These are phyloP conservation scores for Trinorchestia longiramus DNA, from an alignment of 1,140 invertebrate species.

Conservation along the genomic window DNA sequence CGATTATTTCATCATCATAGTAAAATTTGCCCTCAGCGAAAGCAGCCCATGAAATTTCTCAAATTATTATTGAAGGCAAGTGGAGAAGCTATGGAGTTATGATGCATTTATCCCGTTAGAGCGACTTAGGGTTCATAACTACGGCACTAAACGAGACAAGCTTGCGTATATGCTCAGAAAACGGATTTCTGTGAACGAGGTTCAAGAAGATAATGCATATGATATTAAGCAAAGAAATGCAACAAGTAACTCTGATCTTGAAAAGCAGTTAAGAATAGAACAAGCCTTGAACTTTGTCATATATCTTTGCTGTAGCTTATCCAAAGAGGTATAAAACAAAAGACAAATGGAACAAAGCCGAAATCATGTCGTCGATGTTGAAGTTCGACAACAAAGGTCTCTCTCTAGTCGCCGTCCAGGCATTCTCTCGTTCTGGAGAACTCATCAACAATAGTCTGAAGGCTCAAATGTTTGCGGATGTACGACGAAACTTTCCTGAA, in stretches of 20 bases:
- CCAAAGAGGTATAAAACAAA: not conserved
- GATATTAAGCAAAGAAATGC: not conserved
- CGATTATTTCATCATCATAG: no score
- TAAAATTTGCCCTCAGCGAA: no score
- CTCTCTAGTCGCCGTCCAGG: not conserved
- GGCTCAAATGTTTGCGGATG: constrained; percentile 45
- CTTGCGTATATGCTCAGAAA: not conserved
- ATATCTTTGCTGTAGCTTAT: not conserved
- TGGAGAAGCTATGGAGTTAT: not conserved
- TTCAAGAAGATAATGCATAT: not conserved
- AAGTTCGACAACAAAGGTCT: constrained; percentile 1
- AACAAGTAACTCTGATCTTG: not conserved
- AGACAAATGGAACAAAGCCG: not conserved
- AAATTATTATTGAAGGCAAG: not conserved
- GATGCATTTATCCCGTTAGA: not conserved
- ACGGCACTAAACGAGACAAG: no score
- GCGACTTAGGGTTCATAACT: not conserved
- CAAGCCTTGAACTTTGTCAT: not conserved
- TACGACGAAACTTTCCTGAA: constrained; percentile 27
- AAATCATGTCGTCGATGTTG: constrained; percentile 7
- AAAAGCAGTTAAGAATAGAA: not conserved
- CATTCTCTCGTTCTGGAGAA: constrained; percentile 31
- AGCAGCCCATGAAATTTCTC: not conserved
- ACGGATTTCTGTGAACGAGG: not conserved
- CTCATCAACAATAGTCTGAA: constrained; percentile 40